Base-by-base conservation (phyloP, 2,113 vertebrate species). In the Strigops habroptila region DNA sequence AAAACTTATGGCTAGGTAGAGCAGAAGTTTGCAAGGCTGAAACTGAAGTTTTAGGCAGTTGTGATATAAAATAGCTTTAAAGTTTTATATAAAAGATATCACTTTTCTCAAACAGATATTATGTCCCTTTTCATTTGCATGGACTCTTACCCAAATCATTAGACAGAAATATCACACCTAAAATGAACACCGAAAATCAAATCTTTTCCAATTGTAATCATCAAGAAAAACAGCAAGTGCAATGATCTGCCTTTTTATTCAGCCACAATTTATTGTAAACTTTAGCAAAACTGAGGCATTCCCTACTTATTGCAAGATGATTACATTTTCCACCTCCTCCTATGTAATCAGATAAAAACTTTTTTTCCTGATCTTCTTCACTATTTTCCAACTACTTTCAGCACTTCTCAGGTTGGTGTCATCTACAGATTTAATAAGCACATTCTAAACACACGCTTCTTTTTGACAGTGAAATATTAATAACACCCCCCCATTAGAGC, bases 391-490 rank as follows among this genome's bases (percentile, higher is more conserved):
- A 35, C 17, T 75, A 55, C 73, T 88, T 86, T 46, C 22, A 70
- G 33, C 63, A 84, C 21, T 81, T 67, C 33, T 80, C 59, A 93
- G 59, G 44, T 80, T 69, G 64, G 44, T 76, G 80, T 67, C 46
- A 81, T 63, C 53, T 63, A 81, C 51, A 55, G 80, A 81, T 86
- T 88, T 96, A 94, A 90, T 86, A 95, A 86, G 39, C 64, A 88
- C 43, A 71, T 83, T 90, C 71, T 88, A 81, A 77, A 88, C 60
- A 87, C 70, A 74, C 1, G 0, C 10, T 60, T 86, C 35, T 60
- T 89, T 88, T 80, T 91, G 68, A 94, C 88, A 92, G 83, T 67
- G 73, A 94, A 92, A 88, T 86, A 70, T 86, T 94, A 96, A 75
- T 82, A 95, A 75, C 44, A 46, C 21, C 88, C 25, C 25, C 37